Evolutionary conservation across 35 echinoderm and acorn worm species (phyloP).

Genomic region (Strongylocentrotus purpuratus): DNA sequence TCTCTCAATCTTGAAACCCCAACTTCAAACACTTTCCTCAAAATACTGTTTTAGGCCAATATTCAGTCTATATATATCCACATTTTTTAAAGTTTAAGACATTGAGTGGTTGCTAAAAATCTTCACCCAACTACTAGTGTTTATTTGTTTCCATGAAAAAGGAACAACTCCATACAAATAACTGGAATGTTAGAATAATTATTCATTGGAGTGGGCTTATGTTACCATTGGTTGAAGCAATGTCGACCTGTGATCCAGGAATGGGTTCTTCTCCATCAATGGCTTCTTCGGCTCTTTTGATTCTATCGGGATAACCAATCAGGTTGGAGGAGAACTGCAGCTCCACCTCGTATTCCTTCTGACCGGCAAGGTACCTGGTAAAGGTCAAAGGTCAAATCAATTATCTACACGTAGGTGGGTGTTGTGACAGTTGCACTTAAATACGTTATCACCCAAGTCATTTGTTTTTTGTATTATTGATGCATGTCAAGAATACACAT

Average conservation of each 20-base stretch:
- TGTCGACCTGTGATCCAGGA: conserved; percentile 61
- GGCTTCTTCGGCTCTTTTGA: conserved; percentile 83
- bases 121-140: too few relatives aligned
- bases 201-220: not conserved
- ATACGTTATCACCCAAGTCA: too few relatives aligned
- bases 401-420: not conserved
- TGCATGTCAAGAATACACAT: too few relatives aligned
- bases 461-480: too few relatives aligned
- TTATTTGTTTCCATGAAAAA: too few relatives aligned
- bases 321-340: conserved; percentile 91
- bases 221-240: conserved; percentile 59
- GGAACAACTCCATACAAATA: not conserved
- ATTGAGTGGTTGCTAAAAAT: too few relatives aligned
- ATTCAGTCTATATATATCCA: too few relatives aligned
- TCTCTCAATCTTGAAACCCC: too few relatives aligned
- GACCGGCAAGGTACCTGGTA: conserved; percentile 86
- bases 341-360: conserved; percentile 98
- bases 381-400: not conserved
- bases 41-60: too few relatives aligned
- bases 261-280: conserved; percentile 91
- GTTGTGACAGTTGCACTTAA: too few relatives aligned
- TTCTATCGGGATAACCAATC: conserved; percentile 79
- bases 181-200: not conserved
- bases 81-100: too few relatives aligned
- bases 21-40: too few relatives aligned